A percentile compares a stretch with the other conserved stretches of the same genome.
phyloP scores from a whole-genome alignment of 2,797 vertebrate species.

The Acanthopagrus latus region DNA sequence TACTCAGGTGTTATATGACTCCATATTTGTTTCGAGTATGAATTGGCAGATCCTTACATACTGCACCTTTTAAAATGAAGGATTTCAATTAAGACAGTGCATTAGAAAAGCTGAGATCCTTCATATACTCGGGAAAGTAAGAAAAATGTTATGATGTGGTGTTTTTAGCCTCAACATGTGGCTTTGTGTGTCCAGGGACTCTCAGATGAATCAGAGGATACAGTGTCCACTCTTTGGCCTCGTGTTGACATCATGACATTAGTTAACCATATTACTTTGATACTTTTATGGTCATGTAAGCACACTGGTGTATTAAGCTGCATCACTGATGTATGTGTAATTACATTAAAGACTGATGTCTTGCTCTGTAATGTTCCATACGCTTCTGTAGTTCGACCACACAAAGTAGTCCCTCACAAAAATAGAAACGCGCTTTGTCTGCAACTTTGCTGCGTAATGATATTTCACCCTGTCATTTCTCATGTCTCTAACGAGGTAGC shows the following conservation, averaged over 20 bases:
- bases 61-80: background rate
- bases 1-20: no score
- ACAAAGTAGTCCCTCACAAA: constrained; percentile 49
- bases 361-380: constrained; percentile 40
- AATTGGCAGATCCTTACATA: background rate
- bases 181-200: constrained; percentile 2
- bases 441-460: constrained; percentile 55
- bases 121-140: constrained; percentile 4
- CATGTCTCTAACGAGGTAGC: constrained; percentile 59
- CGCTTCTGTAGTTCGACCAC: constrained; percentile 44
- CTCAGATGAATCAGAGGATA: constrained; percentile 23
- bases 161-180: constrained; percentile 11
- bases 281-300: constrained; percentile 64
- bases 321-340: constrained; percentile 65
- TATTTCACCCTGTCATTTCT: constrained; percentile 63
- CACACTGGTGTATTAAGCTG: constrained; percentile 19
- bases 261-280: constrained; percentile 65
- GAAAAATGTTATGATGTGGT: constrained; percentile 10
- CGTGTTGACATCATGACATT: constrained; percentile 64
- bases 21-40: no score
- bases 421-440: constrained; percentile 63
- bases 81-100: background rate
- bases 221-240: constrained; percentile 34
- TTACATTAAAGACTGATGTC: constrained; percentile 57
- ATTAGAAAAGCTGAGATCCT: background rate